A percentile compares a stretch with the other conserved stretches of the same genome.
These are phyloP conservation scores for Prinia subflava DNA, from an alignment of 2,113 vertebrate species.

Conservation along the genomic window DNA sequence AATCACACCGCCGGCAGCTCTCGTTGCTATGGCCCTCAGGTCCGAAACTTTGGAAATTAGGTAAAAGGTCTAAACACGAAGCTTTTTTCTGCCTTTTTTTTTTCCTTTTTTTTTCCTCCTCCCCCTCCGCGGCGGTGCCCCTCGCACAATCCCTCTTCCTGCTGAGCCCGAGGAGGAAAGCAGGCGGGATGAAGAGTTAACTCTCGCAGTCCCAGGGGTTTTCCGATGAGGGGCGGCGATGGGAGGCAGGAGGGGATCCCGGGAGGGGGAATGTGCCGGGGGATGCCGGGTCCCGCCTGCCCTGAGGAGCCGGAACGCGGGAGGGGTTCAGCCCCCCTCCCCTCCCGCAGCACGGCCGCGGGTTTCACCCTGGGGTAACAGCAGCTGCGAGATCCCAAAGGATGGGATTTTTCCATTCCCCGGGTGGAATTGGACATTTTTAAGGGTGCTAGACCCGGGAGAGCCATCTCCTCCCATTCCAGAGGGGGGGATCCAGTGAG, in stretches of 20 bases:
- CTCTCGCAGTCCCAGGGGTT: background rate
- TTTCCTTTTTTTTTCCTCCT: background rate
- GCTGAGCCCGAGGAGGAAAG: background rate
- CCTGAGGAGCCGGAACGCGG: accelerated
- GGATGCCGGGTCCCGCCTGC: background rate
- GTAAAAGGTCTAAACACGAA: conserved; percentile 28
- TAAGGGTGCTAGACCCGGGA: background rate
- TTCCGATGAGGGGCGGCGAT: background rate
- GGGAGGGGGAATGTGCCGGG: background rate
- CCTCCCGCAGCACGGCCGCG: background rate
- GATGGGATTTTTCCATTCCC: background rate
- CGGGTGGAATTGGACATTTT: background rate
- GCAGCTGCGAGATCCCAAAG: background rate
- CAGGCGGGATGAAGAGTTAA: conserved; percentile 18
- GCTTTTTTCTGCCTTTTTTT: background rate
- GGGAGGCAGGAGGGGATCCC: accelerated
- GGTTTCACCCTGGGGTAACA: background rate
- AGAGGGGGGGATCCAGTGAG: background rate
- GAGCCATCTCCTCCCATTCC: background rate
- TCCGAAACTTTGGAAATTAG: conserved; percentile 46
- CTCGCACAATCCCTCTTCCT: conserved; percentile 38
- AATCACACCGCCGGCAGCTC: background rate
- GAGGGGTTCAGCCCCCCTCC: too few species aligned
- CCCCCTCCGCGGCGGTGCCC: background rate
- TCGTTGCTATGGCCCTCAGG: background rate